Conservation (phyloP, 2,113 vertebrate species). For the Aspiorhynchus laticeps region DNA sequence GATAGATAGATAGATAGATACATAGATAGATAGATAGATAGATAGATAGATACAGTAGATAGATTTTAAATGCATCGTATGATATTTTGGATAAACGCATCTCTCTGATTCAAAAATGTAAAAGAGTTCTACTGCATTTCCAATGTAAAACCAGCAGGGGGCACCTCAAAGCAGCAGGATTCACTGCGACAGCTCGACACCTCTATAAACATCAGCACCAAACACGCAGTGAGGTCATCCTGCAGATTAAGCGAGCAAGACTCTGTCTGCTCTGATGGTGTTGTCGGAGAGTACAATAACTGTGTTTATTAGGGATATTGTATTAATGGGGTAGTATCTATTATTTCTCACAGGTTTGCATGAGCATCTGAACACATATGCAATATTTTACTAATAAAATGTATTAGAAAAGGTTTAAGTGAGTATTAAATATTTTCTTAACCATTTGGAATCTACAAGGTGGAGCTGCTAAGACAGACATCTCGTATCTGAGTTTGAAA, state of each 20-base stretch:
- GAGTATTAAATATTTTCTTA: neutral
- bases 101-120: neutral
- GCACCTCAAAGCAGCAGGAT: conserved; percentile 19
- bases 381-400: neutral
- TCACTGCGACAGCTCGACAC: conserved; percentile 36
- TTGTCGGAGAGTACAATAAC: neutral
- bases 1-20: too few relatives aligned
- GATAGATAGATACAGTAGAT: too few relatives aligned
- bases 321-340: neutral
- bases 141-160: conserved; percentile 35
- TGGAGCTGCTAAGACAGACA: neutral
- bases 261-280: neutral
- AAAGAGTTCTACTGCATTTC: neutral
- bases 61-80: too few relatives aligned
- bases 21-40: too few relatives aligned
- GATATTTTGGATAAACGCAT: neutral
- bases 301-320: neutral
- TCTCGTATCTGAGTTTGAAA: neutral
- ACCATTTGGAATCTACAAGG: neutral
- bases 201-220: conserved; percentile 29
- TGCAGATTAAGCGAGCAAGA: conserved; percentile 15
- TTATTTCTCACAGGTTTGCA: neutral
- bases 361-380: neutral
- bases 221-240: conserved; percentile 43
- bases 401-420: neutral